Conservation (phyloP, 2,888 invertebrate genomes). For the Pyrrhosoma nymphula region DNA sequence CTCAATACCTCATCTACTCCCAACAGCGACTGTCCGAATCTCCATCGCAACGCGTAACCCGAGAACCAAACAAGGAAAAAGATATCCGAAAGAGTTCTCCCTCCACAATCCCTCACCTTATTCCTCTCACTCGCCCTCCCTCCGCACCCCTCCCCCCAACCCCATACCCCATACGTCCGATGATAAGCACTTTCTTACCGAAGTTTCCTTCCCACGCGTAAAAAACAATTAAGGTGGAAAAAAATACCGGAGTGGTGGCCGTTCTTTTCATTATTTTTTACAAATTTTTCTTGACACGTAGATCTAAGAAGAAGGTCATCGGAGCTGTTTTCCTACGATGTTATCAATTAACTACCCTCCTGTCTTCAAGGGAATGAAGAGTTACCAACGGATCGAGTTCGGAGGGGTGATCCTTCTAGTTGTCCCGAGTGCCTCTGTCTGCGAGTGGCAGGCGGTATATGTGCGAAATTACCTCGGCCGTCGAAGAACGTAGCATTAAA, state of each 20-base stretch:
- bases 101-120: too few relatives aligned
- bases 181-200: constrained; percentile 21
- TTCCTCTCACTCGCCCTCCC: not conserved
- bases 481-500: too few relatives aligned
- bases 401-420: too few relatives aligned
- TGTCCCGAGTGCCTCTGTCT: too few relatives aligned
- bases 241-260: not conserved
- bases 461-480: too few relatives aligned
- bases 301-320: not conserved
- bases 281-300: not conserved
- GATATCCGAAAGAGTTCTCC: not conserved
- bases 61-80: constrained; percentile 29
- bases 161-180: not conserved
- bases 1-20: constrained; percentile 30
- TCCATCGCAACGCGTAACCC: constrained; percentile 10
- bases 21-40: not conserved
- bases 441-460: too few relatives aligned
- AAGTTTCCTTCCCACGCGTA: not conserved
- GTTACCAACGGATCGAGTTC: not conserved
- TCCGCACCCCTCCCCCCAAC: not conserved
- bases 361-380: not conserved
- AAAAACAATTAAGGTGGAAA: not conserved
- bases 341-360: not conserved
- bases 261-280: not conserved
- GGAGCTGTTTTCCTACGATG: constrained; percentile 4